Evolutionary conservation across 2,888 invertebrate genomes (phyloP).

Genomic region (Rhamnusium bicolor): DNA sequence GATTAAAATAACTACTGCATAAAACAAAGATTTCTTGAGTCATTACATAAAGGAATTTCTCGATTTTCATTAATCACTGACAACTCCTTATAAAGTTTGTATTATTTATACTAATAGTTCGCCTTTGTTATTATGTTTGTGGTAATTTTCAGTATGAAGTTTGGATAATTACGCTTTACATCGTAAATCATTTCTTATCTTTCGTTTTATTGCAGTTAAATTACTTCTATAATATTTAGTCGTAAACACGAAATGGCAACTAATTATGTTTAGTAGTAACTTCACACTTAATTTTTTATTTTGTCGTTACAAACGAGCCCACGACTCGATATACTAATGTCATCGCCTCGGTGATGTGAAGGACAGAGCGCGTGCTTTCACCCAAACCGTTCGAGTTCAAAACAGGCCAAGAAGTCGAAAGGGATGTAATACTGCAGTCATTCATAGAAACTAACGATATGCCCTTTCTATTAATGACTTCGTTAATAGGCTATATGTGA

Average conservation of each 20-base stretch:
- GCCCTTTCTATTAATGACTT: neutral
- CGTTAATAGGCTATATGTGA: slow-evolving; percentile 6
- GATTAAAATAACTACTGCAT: slow-evolving; percentile 25
- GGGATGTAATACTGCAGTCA: no score
- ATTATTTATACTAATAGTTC: slow-evolving; percentile 45
- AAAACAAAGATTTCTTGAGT: slow-evolving; percentile 38
- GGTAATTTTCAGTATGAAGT: slow-evolving; percentile 25
- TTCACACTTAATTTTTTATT: slow-evolving; percentile 30
- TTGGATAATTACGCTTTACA: slow-evolving; percentile 18
- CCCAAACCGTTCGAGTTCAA: no score
- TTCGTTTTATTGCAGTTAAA: slow-evolving; percentile 35
- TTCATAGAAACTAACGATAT: neutral
- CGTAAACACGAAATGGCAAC: slow-evolving; percentile 18
- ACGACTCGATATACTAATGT: neutral
- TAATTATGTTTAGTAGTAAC: slow-evolving; percentile 19
- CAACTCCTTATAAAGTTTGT: slow-evolving; percentile 41
- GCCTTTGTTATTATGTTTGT: slow-evolving; percentile 32
- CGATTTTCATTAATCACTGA: slow-evolving; percentile 46
- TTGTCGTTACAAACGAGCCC: neutral
- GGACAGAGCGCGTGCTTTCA: no score
- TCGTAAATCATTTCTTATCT: slow-evolving; percentile 40
- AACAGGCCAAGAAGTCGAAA: no score
- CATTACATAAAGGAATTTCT: slow-evolving; percentile 39
- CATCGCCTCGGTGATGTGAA: no score
- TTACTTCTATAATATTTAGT: slow-evolving; percentile 33